Conservation (phyloP, 1,140 invertebrate genomes). For the Ruditapes philippinarum region DNA sequence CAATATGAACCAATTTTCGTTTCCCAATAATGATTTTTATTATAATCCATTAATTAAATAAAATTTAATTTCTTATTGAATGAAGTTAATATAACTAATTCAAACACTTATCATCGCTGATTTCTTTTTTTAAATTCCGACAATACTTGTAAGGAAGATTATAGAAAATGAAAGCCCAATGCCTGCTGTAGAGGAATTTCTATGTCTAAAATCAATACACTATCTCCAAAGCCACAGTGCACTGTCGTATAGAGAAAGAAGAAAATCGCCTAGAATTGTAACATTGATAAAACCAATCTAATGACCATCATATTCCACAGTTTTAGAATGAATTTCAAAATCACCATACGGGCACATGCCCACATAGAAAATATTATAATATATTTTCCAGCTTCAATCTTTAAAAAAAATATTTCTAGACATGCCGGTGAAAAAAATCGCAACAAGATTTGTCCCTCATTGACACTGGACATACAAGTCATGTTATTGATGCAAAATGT, state of each 20-base stretch:
- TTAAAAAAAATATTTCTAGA: no score
- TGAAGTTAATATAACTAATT: background rate
- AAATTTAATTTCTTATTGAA: background rate
- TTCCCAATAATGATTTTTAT: no score
- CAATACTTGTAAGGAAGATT: background rate
- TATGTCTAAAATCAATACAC: slow-evolving; percentile 31
- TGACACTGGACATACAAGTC: no score
- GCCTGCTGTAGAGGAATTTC: background rate
- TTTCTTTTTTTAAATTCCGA: background rate
- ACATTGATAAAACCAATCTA: slow-evolving; percentile 21
- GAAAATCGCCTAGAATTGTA: background rate
- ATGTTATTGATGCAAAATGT: no score
- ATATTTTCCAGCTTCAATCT: no score
- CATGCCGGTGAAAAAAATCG: no score
- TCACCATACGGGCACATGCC: no score
- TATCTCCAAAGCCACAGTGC: background rate
- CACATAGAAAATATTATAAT: no score
- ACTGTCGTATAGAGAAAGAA: background rate
- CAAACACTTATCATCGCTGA: background rate
- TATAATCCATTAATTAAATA: no score
- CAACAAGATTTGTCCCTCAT: no score
- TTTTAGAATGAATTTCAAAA: background rate
- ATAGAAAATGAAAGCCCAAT: background rate
- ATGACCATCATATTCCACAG: slow-evolving; percentile 3
- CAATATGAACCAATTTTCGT: no score